Evolutionary conservation across 2,113 vertebrate genomes (phyloP), one percentile per base, ranked within the genome.

Genomic region (Panthera leo): DNA sequence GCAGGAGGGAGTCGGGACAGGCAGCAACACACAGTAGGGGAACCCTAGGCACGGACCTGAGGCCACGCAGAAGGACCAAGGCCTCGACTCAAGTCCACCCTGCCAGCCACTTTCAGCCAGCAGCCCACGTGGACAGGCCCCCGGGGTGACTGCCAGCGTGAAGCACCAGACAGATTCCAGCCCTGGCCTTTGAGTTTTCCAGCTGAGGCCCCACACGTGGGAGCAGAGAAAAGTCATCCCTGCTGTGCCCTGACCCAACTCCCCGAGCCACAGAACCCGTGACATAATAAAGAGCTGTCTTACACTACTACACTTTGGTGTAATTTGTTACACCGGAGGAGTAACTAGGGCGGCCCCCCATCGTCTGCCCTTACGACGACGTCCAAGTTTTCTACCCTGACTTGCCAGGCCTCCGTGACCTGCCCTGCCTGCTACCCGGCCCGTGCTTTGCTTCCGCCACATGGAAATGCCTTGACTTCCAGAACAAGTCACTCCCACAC

Each of bases 271-370:
- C 5, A 18, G 73, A n/a, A 21, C 23, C 71, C 25, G 2, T 16
- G 55, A 42, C 83, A 42, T 34, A 71, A 51, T 4, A 7, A 65
- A 93, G 14, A 58, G 5, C 4, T 10, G 10, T n/a, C 48, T 82
- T 4, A 39, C 2, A 18, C 27, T 25, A 34, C 39, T n/a, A 29
- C 0, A 0, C 70, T 23, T 76, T 2, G 61, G 55, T 29, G 31
- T 51, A 8, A 48, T n/a, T 45, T 18, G 63, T 67, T 45, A 18
- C 36, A 61, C 39, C 53, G 58, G 65, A 19, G 5, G 29, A 15
- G 53, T 39, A 71, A 65, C 67, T 75, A 51, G 55, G 63, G n/a
- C 27, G 58, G 89, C 25, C 53, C 75, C 68, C n/a, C 55, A 12
- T 19, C 1, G 48, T 91, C 68, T 53, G 88, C 25, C 23, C n/a